phyloP scores from a whole-genome alignment of 2,888 invertebrate species.

The Synergus japonicus region DNA sequence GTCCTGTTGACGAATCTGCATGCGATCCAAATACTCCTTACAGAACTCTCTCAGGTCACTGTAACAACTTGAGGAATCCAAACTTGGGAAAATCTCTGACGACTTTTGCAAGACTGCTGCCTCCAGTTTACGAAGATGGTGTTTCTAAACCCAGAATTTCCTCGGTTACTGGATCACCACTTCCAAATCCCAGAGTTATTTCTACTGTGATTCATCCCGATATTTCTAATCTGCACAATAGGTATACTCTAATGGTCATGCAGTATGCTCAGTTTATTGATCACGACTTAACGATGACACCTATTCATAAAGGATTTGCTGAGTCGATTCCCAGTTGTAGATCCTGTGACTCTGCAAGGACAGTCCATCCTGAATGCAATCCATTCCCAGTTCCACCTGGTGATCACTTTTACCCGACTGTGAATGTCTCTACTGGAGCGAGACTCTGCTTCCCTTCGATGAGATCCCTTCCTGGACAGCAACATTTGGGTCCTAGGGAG shows the following conservation, averaged over 20 bases:
- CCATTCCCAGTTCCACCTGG: constrained; percentile 93
- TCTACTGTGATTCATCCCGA: constrained; percentile 95
- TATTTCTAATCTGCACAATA: constrained; percentile 91
- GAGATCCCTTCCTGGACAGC: constrained; percentile 94
- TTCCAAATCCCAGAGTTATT: constrained; percentile 92
- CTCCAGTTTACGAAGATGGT: constrained; percentile 93
- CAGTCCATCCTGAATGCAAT: constrained; percentile 95
- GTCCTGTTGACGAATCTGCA: constrained; percentile 84
- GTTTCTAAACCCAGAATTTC: constrained; percentile 88
- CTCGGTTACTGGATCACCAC: constrained; percentile 85
- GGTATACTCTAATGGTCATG: constrained; percentile 95
- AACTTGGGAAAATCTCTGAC: constrained; percentile 90
- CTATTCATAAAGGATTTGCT: constrained; percentile 93
- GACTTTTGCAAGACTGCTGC: constrained; percentile 89
- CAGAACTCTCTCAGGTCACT: constrained; percentile 89
- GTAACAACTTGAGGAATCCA: constrained; percentile 92
- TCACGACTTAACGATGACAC: constrained; percentile 96
- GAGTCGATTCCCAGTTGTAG: constrained; percentile 94
- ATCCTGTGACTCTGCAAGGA: constrained; percentile 90
- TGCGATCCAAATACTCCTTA: constrained; percentile 87
- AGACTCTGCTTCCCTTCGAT: constrained; percentile 95
- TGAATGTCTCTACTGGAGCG: constrained; percentile 90
- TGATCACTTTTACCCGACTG: constrained; percentile 93
- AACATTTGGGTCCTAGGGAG: constrained; percentile 91
- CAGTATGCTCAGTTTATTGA: constrained; percentile 96